Evolutionary conservation across 2,888 invertebrate species (phyloP), one percentile per base, ranked within the genome.

Genomic region (Saturnia japonica): DNA sequence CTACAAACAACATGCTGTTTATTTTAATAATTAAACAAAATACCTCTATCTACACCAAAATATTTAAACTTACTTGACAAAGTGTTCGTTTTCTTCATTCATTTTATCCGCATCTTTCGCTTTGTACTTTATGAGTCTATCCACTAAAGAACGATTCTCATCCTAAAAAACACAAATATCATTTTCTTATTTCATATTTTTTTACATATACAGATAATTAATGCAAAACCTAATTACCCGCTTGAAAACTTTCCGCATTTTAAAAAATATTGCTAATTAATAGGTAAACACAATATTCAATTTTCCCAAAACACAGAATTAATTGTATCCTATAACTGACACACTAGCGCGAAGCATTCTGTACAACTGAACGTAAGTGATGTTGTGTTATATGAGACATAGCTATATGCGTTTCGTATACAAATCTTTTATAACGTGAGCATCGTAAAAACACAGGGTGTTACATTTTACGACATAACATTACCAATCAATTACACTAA

Each of bases 81-180:
- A 97, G 87, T 96, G 97, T 89, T 99, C 99, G 94, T 99, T 99
- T 91, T 99, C 99, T 92, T 98, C 97, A 86, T 99, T 99, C 95
- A 99, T 96, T 90, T 97, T 97, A 84, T 99, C 99, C 0, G 99
- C 99, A 95, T 99, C 99, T 91, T 97, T 97, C 68, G 97, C 96
- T 93, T 99, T 99, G 87, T 98, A 97, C 78, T 97, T 97, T 89
- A 99, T 97, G 80, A 99, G 95, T 79, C 98, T 95, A 77, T 98
- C 97, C 72, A 98, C 95, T 76, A 99, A 93, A 75, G 97, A 95
- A 60, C 96, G 95, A 91, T 98, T 97, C 94, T 99, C 98, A 85
- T 97, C 97, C 97, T 98, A 94, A 74, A 96, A 95, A 71, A 72
- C 80, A 78, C 82, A 78, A 80, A 74, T 70, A 70, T 22, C 25